Base-by-base conservation (phyloP, 2,888 invertebrate genomes). In the Cheilosia pagana region DNA sequence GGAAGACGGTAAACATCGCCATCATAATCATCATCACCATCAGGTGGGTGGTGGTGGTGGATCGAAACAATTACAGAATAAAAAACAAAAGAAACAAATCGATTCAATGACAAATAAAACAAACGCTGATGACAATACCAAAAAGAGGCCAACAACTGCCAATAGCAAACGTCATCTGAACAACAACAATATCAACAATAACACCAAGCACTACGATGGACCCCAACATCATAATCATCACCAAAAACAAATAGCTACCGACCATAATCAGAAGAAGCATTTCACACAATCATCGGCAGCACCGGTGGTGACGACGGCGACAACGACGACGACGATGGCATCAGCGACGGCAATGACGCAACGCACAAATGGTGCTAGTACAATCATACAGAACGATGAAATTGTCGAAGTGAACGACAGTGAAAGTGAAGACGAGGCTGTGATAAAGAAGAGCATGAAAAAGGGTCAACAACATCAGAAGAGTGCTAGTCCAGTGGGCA, bases 381-480 rank as follows among this genome's bases (percentile, higher is more conserved):
- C 62, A 57, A 81, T 77, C 14, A 55, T 72, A 12, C 67, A 68
- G 43, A 71, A n/a, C 62, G 79, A 79, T 76, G 89, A 89, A 76
- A 86, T 89, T 53, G 87, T 88, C 62, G 89, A 89, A 87, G 88
- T 89, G 62, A 87, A 87, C 57, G 89, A 88, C 41, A 88, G 88
- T 63, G 88, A 88, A 57, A 88, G 87, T 72, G 88, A 88, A 67
- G 88, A 87, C 5, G 86, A 82, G 57, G 53, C 76, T 67, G 60
- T 79, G 76, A 75, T 59, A 71, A 75, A 85, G 57, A 82, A 86
- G 62, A 85, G 10, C 50, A 50, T 59, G 68, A 85, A 81, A 77
- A 85, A 81, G 77, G 67, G 75, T 75, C 68, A 74, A 50, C 68
- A 65, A 21, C 53, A 77, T 19, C 82, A 57, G 76, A 83, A 67